Evolutionary conservation across 2,888 invertebrate genomes (phyloP), one percentile per base, ranked within the genome.

Genomic region (Drymonia ruficornis): DNA sequence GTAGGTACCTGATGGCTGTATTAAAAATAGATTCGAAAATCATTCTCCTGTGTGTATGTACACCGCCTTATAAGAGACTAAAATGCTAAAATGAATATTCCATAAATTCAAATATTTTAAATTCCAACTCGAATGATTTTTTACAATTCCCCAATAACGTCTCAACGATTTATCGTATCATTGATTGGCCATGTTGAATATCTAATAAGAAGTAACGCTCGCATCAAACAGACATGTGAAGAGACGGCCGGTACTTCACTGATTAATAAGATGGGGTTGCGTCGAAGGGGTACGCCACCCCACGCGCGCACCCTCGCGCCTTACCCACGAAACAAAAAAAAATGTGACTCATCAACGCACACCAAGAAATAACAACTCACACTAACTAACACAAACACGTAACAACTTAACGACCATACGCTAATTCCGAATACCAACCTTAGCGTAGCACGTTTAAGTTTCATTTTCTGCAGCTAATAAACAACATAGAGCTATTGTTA

Each of bases 301-400:
- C 86, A 86, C 90, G 83, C 84, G 74, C 70, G 80, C 87, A 81
- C 90, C 91, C 90, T 80, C 83, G 84, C 89, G 89, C 89, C 89
- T 89, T 89, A 91, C 92, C 91, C 92, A 91, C 92, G 86, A 91
- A 92, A 93, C 93, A 93, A 93, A 92, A 92, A 85, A 92, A 93
- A 93, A 93, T 93, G 93, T 93, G 93, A 93, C 93, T 93, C 93
- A 93, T 93, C 93, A 93, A 93, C 91, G 73, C 89, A 91, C 89
- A 91, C 91, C 67, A 83, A 83, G 84, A 81, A 83, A 84, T 78
- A 83, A 81, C 81, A 77, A 81, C 81, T 74, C 79, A 81, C 83
- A 84, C 78, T 61, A 63, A 65, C 71, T 67, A 61, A 67, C 67
- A 55, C 68, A 70, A 70, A 73, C 72, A 66, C 78, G 74, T 69